Conservation (phyloP, 2,797 vertebrate genomes). For the Oryzias sinensis region DNA sequence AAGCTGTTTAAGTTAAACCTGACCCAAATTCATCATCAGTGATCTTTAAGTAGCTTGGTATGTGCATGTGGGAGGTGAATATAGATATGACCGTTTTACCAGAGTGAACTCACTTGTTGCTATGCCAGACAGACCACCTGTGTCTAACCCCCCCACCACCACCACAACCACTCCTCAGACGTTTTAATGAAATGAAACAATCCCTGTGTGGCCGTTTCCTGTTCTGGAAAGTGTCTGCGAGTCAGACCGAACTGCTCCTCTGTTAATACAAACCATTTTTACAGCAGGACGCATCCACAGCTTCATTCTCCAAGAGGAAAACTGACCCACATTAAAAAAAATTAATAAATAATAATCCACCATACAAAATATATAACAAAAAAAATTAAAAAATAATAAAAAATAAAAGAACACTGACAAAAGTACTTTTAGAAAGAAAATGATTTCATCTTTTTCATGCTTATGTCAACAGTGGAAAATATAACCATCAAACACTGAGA, state of each 20-base stretch:
- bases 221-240: conserved; percentile 47
- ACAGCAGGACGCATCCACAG: background rate
- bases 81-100: conserved; percentile 46
- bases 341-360: background rate
- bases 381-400: background rate
- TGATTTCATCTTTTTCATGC: no score
- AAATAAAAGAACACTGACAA: no score
- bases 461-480: no score
- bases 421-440: no score
- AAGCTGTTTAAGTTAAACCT: conserved; percentile 19
- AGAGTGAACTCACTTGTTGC: conserved; percentile 49
- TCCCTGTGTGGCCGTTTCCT: conserved; percentile 40
- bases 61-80: conserved; percentile 19
- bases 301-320: background rate
- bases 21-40: conserved; percentile 12
- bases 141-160: conserved; percentile 3
- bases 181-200: conserved; percentile 59
- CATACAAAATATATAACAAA: no score
- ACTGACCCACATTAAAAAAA: conserved; percentile 8
- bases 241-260: conserved; percentile 38
- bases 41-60: conserved; percentile 7
- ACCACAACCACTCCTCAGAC: conserved; percentile 18
- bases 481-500: no score
- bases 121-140: conserved; percentile 42
- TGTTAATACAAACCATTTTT: conserved; percentile 9